Conservation (phyloP, 2,113 vertebrate genomes). For the Oostethus manadensis region DNA sequence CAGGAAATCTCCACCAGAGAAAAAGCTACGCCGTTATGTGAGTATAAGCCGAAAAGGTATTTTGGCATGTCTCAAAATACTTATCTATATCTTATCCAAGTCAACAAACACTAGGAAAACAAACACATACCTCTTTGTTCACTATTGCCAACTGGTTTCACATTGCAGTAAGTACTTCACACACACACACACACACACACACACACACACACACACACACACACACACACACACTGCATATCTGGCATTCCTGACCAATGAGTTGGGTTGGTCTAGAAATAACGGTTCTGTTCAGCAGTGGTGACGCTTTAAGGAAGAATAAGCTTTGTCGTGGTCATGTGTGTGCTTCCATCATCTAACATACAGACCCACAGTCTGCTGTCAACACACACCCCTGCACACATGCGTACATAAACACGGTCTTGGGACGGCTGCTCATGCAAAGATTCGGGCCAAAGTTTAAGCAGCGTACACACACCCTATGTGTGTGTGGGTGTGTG, state of each 20-base stretch:
- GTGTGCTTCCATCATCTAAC: neutral
- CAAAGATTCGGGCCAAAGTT: slow-evolving; percentile 26
- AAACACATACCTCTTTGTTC: no score
- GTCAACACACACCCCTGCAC: slow-evolving; percentile 39
- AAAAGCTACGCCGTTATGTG: slow-evolving; percentile 88
- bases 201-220: slow-evolving; percentile 28
- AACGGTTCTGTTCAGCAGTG: neutral
- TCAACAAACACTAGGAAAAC: no score
- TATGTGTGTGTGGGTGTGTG: slow-evolving; percentile 15
- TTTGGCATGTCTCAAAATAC: no score
- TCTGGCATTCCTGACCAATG: slow-evolving; percentile 41
- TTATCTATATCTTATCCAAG: neutral
- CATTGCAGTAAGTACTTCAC: neutral
- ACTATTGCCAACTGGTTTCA: no score
- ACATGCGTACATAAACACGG: neutral
- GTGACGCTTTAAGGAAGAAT: neutral
- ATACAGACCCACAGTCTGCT: slow-evolving; percentile 15
- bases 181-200: slow-evolving; percentile 18
- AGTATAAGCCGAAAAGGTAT: slow-evolving; percentile 57
- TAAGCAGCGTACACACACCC: slow-evolving; percentile 21
- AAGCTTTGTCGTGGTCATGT: neutral
- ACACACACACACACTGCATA: slow-evolving; percentile 40
- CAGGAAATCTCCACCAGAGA: slow-evolving; percentile 89
- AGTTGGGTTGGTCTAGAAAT: slow-evolving; percentile 41
- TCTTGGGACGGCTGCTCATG: neutral